Evolutionary conservation across 2,113 vertebrate genomes (phyloP).

Genomic region (Sinocyclocheilus grahami): DNA sequence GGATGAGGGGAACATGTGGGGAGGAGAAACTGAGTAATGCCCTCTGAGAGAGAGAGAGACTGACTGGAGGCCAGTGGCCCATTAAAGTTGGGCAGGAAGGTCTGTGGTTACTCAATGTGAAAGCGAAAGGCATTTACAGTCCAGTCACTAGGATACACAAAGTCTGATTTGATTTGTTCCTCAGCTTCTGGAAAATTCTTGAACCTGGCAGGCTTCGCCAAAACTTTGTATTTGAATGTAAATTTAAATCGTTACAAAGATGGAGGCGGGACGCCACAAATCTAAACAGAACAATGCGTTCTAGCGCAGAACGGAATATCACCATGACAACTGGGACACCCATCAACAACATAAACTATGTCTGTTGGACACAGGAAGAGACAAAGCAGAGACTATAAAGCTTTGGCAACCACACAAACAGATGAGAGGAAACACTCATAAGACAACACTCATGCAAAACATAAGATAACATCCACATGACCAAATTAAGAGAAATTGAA

Average conservation of each 20-base stretch:
- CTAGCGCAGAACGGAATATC: constrained; percentile 56
- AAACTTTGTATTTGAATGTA: constrained; percentile 38
- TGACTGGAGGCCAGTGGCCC: constrained; percentile 42
- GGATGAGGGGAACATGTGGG: constrained; percentile 57
- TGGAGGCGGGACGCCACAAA: constrained; percentile 50
- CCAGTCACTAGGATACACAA: constrained; percentile 62
- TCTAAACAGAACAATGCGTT: constrained; percentile 50
- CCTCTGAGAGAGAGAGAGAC: constrained; percentile 40
- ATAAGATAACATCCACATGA: background rate
- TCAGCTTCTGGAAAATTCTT: constrained; percentile 63
- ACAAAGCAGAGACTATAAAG: constrained; percentile 25
- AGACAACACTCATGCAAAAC: background rate
- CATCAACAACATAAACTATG: constrained; percentile 55
- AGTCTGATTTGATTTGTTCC: constrained; percentile 66
- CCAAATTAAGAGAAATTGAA: constrained; percentile 2
- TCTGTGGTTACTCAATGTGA: constrained; percentile 46
- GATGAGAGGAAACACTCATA: background rate
- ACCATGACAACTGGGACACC: constrained; percentile 63
- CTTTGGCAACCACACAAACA: constrained; percentile 16
- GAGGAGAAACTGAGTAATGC: constrained; percentile 73
- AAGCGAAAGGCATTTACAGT: constrained; percentile 38
- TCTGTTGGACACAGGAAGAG: constrained; percentile 39
- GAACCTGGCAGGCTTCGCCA: constrained; percentile 52
- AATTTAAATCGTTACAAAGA: constrained; percentile 63
- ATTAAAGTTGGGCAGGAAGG: constrained; percentile 40